These are phyloP conservation scores for Cheilosia pagana DNA, from an alignment of 2,888 invertebrate species.

Conservation along the genomic window DNA sequence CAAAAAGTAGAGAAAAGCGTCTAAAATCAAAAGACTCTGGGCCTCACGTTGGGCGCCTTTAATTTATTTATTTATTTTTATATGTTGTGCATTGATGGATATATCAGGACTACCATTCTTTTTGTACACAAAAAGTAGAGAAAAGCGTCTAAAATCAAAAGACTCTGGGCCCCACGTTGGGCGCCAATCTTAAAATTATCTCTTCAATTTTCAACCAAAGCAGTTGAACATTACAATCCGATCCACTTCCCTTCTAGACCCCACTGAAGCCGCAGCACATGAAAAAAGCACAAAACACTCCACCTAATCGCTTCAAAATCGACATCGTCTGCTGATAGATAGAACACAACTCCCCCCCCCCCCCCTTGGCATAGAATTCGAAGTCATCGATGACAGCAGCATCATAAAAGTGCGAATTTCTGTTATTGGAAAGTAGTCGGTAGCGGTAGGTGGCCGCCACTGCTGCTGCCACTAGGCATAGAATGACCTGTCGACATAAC, in stretches of 20 bases:
- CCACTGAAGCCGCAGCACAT: conserved; percentile 10
- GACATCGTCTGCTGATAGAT: conserved; percentile 51
- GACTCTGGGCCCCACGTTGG: too few species aligned
- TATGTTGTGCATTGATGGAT: too few species aligned
- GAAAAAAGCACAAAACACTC: neutral
- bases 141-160: too few species aligned
- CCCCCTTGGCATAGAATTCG: conserved; percentile 2
- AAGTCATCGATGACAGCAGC: conserved; percentile 59
- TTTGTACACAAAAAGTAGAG: too few species aligned
- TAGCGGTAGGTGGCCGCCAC: neutral
- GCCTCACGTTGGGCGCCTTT: too few species aligned
- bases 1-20: too few species aligned
- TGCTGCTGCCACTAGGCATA: conserved; percentile 7
- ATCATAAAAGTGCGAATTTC: conserved; percentile 64
- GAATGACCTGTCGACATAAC: conserved; percentile 67
- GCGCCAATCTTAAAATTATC: too few species aligned
- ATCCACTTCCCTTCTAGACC: neutral
- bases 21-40: too few species aligned
- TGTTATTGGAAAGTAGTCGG: conserved; percentile 29
- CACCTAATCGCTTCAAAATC: conserved; percentile 55
- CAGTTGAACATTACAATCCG: too few species aligned
- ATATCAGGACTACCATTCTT: too few species aligned
- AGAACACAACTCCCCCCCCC: conserved; percentile 27
- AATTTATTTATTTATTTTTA: too few species aligned
- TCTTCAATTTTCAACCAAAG: too few species aligned